Conservation (phyloP, 2,888 invertebrate genomes). For the Drosophila infuscata region DNA sequence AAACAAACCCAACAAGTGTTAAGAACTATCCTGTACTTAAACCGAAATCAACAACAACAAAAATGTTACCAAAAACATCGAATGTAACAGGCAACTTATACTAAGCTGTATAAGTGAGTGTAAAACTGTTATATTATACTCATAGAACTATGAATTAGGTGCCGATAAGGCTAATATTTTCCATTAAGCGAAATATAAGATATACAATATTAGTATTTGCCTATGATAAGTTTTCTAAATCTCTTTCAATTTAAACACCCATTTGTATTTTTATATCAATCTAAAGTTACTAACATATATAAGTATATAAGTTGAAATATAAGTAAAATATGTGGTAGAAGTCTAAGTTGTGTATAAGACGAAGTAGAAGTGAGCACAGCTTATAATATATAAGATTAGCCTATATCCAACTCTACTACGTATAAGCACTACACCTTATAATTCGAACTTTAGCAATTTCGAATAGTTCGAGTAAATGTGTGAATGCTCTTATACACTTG, state of each 20-base stretch:
- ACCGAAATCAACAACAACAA: neutral
- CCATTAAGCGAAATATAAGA: slow-evolving; percentile 2
- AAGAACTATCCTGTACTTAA: neutral
- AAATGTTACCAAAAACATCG: slow-evolving; percentile 16
- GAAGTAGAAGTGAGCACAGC: slow-evolving; percentile 3
- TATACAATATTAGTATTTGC: neutral
- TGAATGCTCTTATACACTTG: slow-evolving; percentile 5
- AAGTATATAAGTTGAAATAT: neutral
- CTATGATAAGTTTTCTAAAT: neutral
- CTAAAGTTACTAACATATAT: neutral
- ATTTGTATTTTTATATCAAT: neutral
- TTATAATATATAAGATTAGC: slow-evolving; percentile 5
- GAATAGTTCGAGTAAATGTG: neutral
- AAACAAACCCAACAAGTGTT: slow-evolving; percentile 10
- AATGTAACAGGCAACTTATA: slow-evolving; percentile 28
- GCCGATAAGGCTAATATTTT: slow-evolving; percentile 3
- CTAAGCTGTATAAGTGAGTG: slow-evolving; percentile 11
- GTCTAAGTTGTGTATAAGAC: neutral
- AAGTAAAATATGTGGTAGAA: neutral
- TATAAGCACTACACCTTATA: slow-evolving; percentile 3
- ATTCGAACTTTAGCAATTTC: slow-evolving; percentile 8
- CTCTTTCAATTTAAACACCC: neutral
- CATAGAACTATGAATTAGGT: neutral
- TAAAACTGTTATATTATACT: slow-evolving; percentile 62
- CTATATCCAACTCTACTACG: neutral